Conservation (phyloP, 2,888 invertebrate genomes). For the Altica lythri region DNA sequence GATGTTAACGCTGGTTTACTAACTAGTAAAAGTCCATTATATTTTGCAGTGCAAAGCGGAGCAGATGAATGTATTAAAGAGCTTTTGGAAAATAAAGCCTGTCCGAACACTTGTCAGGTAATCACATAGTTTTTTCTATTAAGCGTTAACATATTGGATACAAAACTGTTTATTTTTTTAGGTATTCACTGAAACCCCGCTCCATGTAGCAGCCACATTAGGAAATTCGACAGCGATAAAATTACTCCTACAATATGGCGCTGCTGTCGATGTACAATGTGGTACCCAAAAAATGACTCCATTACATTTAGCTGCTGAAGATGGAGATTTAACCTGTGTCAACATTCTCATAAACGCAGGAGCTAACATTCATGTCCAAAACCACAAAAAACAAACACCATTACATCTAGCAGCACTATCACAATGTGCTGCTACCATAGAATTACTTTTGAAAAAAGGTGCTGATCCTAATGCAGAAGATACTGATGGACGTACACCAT, state of each 20-base stretch:
- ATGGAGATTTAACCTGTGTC: conserved; percentile 80
- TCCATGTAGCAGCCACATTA: conserved; percentile 79
- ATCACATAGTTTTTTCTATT: conserved; percentile 23
- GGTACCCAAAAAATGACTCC: conserved; percentile 77
- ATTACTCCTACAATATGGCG: conserved; percentile 76
- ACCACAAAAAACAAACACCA: conserved; percentile 79
- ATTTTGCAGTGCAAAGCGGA: conserved; percentile 82
- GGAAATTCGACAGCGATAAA: conserved; percentile 73
- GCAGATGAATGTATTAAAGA: conserved; percentile 74
- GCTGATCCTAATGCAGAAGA: conserved; percentile 64
- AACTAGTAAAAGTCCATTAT: conserved; percentile 75
- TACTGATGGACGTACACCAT: conserved; percentile 74
- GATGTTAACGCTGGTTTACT: conserved; percentile 74
- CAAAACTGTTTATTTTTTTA: conserved; percentile 44
- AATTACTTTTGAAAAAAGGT: conserved; percentile 67
- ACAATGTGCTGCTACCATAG: conserved; percentile 78
- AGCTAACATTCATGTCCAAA: conserved; percentile 76
- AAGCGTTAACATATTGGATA: conserved; percentile 79
- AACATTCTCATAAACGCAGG: conserved; percentile 72
- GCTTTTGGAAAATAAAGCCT: conserved; percentile 77
- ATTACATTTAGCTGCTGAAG: conserved; percentile 85
- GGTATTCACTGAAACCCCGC: conserved; percentile 83
- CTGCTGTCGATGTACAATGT: conserved; percentile 74
- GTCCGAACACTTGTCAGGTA: conserved; percentile 82
- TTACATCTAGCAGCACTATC: conserved; percentile 82